These are phyloP conservation scores for Furcula furcula DNA, from an alignment of 2,888 invertebrate species.

Conservation along the genomic window DNA sequence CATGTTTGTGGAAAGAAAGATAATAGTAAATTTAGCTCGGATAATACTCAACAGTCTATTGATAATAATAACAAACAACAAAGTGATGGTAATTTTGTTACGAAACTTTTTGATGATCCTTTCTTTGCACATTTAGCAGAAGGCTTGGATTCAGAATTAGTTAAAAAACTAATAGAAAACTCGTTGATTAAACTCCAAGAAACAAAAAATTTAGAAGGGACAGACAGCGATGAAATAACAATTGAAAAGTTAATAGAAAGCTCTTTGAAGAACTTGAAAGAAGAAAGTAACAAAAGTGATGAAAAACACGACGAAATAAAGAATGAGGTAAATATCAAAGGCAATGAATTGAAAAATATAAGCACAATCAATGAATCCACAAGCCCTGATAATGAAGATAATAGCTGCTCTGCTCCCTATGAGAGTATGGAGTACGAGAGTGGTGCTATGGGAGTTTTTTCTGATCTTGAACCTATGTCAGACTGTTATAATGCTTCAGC, in stretches of 20 bases:
- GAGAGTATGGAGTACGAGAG: slow-evolving; percentile 88
- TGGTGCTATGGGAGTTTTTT: slow-evolving; percentile 76
- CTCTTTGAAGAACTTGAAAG: slow-evolving; percentile 67
- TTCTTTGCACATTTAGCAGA: slow-evolving; percentile 84
- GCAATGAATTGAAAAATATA: slow-evolving; percentile 39
- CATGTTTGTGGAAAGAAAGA: slow-evolving; percentile 87
- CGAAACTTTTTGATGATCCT: slow-evolving; percentile 84
- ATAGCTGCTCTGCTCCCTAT: slow-evolving; percentile 87
- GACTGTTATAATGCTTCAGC: slow-evolving; percentile 88
- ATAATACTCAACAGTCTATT: slow-evolving; percentile 12
- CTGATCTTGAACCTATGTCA: slow-evolving; percentile 81
- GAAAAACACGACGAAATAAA: slow-evolving; percentile 34
- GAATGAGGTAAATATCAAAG: slow-evolving; percentile 41
- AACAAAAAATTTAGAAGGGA: slow-evolving; percentile 68
- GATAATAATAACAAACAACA: slow-evolving; percentile 35
- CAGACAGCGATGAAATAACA: slow-evolving; percentile 66
- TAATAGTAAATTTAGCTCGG: slow-evolving; percentile 29
- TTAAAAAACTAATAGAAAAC: slow-evolving; percentile 85
- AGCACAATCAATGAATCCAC: slow-evolving; percentile 39
- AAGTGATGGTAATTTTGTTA: slow-evolving; percentile 74
- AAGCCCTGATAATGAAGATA: slow-evolving; percentile 69
- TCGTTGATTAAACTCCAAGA: slow-evolving; percentile 83
- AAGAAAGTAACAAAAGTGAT: slow-evolving; percentile 45
- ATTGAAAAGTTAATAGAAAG: slow-evolving; percentile 79
- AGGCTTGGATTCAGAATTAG: slow-evolving; percentile 82